These are phyloP conservation scores for Drymonia ruficornis DNA, from an alignment of 2,888 invertebrate genomes.

Conservation along the genomic window DNA sequence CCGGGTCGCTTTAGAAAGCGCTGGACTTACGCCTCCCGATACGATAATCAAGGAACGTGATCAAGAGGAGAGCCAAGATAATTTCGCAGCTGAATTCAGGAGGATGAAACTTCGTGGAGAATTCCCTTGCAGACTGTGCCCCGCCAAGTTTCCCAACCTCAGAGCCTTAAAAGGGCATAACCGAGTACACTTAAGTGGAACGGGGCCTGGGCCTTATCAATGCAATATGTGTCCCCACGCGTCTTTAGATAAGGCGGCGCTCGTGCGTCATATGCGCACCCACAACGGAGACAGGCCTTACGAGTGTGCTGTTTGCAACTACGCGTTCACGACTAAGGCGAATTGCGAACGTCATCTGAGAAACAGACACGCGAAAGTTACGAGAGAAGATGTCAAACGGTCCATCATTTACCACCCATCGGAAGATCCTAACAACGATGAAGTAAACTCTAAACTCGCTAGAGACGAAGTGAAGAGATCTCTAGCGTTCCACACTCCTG, in stretches of 20 bases:
- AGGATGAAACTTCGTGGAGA: conserved; percentile 95
- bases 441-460: conserved; percentile 83
- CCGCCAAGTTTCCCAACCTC: conserved; percentile 93
- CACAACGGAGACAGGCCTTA: conserved; percentile 98
- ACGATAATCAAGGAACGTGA: conserved; percentile 71
- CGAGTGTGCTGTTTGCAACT: conserved; percentile 97
- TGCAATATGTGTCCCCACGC: conserved; percentile 97
- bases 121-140: conserved; percentile 96
- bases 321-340: conserved; percentile 98
- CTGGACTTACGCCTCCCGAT: conserved; percentile 75
- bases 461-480: conserved; percentile 84
- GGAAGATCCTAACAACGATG: conserved; percentile 92
- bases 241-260: conserved; percentile 94
- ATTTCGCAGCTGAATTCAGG: conserved; percentile 93
- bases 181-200: conserved; percentile 92
- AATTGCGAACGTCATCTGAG: conserved; percentile 98
- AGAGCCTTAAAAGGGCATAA: conserved; percentile 96
- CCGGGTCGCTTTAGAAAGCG: conserved; percentile 69
- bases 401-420: conserved; percentile 95
- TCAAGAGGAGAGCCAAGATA: conserved; percentile 91
- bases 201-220: conserved; percentile 91
- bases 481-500: conserved; percentile 82
- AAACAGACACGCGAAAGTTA: conserved; percentile 94
- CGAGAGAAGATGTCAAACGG: conserved; percentile 94
- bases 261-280: conserved; percentile 96